A percentile compares a stretch with the other conserved stretches of the same genome.
Conservation (phyloP, 2,113 vertebrate species). For the Hippocampus barbouri region DNA sequence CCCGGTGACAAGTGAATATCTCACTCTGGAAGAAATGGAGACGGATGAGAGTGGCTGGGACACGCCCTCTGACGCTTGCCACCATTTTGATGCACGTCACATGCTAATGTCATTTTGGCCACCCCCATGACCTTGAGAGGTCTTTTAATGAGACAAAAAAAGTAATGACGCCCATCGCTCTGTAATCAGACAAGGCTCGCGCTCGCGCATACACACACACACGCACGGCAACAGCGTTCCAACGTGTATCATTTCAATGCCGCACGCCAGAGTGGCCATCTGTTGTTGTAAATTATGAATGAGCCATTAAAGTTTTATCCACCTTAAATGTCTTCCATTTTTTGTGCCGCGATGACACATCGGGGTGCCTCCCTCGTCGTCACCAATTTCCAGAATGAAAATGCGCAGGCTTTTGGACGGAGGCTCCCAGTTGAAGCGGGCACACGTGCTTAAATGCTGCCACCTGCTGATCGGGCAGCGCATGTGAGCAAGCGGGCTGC, state of each 20-base stretch:
- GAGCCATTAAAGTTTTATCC: conserved; percentile 72
- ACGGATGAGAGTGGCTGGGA: not conserved
- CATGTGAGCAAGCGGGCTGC: conserved; percentile 8
- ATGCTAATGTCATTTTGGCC: conserved; percentile 4
- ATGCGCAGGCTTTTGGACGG: conserved; percentile 3
- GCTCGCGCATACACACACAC: not conserved
- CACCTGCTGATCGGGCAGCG: conserved; percentile 68
- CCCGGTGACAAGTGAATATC: conserved; percentile 20
- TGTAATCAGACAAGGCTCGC: conserved; percentile 57
- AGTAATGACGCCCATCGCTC: conserved; percentile 48
- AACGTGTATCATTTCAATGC: conserved; percentile 26
- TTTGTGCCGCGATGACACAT: conserved; percentile 67
- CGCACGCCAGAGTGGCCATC: conserved; percentile 69
- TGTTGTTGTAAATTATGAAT: conserved; percentile 78
- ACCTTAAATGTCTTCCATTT: conserved; percentile 72
- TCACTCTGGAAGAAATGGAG: conserved; percentile 24
- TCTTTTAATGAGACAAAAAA: conserved; percentile 25
- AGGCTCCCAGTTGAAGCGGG: conserved; percentile 33
- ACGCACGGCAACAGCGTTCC: conserved; percentile 41
- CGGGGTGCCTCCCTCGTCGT: conserved; percentile 36
- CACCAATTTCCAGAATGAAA: conserved; percentile 43
- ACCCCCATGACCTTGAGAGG: conserved; percentile 23
- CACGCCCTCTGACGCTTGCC: not conserved
- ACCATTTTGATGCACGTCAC: not conserved
- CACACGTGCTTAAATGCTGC: conserved; percentile 70